These are phyloP conservation scores for Phylloscopus trochiloides DNA, from an alignment of 2,113 vertebrate species.

Conservation along the genomic window DNA sequence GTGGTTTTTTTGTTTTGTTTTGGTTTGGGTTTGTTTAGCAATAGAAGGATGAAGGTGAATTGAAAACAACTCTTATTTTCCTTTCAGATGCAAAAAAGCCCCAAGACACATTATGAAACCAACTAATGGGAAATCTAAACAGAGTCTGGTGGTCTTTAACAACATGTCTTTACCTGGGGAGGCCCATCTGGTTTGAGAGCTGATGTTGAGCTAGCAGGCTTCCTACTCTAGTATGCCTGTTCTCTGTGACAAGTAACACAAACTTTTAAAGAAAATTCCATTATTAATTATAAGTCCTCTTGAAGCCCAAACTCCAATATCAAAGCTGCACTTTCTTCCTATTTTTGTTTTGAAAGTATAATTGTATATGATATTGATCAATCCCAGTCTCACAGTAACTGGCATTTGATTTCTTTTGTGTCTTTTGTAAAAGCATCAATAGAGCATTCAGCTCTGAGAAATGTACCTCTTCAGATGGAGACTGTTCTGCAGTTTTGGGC, in stretches of 20 bases:
- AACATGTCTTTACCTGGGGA: neutral
- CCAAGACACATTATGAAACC: neutral
- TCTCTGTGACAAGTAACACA: neutral
- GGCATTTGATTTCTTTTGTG: conserved; percentile 11
- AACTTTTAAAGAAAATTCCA: neutral
- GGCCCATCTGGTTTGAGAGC: neutral
- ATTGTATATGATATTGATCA: neutral
- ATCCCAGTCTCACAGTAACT: neutral
- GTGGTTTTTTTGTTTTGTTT: too few species aligned
- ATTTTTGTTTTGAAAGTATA: neutral
- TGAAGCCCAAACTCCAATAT: neutral
- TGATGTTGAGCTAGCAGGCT: neutral
- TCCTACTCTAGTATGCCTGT: neutral
- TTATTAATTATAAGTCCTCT: neutral
- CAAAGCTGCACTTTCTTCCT: neutral
- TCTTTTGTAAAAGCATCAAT: neutral
- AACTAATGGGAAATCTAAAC: neutral
- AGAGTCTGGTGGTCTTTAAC: neutral
- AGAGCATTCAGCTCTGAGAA: neutral
- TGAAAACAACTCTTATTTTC: neutral
- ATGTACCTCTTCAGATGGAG: neutral
- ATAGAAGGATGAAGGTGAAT: neutral
- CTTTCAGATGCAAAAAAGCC: neutral
- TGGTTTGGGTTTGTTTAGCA: neutral
- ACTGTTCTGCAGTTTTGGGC: neutral